phyloP scores from a whole-genome alignment of 2,113 vertebrate genomes.

The Pachypanchax playfairii region DNA sequence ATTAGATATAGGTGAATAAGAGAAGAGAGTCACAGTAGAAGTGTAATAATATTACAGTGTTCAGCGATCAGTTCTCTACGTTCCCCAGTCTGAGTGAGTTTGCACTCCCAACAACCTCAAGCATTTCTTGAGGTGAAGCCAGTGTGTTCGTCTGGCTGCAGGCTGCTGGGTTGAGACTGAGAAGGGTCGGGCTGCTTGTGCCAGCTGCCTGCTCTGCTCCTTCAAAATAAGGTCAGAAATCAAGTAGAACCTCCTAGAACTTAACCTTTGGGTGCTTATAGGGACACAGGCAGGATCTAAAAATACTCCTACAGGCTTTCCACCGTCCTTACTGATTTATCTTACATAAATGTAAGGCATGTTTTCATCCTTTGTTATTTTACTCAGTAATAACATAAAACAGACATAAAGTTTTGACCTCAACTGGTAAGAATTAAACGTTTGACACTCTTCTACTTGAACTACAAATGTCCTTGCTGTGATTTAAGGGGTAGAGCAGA shows the following conservation, averaged over 20 bases:
- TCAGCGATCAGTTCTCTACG: background rate
- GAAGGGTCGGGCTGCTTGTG: constrained; percentile 26
- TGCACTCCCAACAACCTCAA: constrained; percentile 21
- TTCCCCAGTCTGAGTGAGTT: constrained; percentile 8
- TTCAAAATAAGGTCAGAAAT: constrained; percentile 63
- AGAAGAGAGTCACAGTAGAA: background rate
- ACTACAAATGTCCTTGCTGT: background rate
- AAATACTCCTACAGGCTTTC: constrained; percentile 55
- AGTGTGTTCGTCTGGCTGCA: constrained; percentile 8
- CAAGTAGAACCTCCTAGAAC: constrained; percentile 29
- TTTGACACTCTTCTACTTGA: background rate
- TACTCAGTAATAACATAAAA: constrained; percentile 5
- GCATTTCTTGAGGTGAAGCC: constrained; percentile 29
- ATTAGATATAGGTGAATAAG: background rate
- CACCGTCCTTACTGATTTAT: constrained; percentile 11
- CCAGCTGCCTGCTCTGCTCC: constrained; percentile 18
- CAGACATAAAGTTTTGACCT: constrained; percentile 12
- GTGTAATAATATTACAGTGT: background rate
- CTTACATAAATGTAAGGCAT: background rate
- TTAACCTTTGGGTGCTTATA: constrained; percentile 37
- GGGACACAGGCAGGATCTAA: constrained; percentile 42
- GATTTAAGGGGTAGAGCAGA: no score
- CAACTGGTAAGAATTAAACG: background rate
- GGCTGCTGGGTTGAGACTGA: constrained; percentile 21
- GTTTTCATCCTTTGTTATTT: background rate